Base-by-base conservation (phyloP, 2,888 invertebrate genomes). In the Drosophila gaucha region DNA sequence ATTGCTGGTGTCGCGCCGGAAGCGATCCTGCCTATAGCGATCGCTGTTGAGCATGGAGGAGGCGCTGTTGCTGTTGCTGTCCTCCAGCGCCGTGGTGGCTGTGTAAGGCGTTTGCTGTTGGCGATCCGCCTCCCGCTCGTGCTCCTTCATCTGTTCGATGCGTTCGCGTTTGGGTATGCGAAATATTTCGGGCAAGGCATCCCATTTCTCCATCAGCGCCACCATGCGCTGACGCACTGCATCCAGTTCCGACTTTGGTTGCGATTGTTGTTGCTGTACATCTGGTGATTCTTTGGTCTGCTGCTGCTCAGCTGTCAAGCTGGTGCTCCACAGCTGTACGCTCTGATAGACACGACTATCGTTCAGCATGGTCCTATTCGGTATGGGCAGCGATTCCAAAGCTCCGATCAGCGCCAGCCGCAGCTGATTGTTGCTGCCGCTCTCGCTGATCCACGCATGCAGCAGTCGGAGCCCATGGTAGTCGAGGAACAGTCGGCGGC, bases 111-210 rank as follows among this genome's bases (percentile, higher is more conserved):
- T 97, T 3, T 30, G 47, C 18, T 92, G 84, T 86, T 86, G 90
- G 38, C 92, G 93, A 92, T 96, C 96, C 0, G 97, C 97, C 93
- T 97, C 97, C 26, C 97, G 93, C 92, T 98, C 98, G 89, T 98
- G 98, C 89, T 97, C 97, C 89, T 98, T 98, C 96, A 98, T 97
- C 91, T 97, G 97, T 89, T 98, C 97, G 67, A 97, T 96, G 58
- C 97, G 94, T 89, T 98, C 97, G 80, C 97, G 97, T 92, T 98
- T 98, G 1, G 98, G 98, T 88, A 89, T 89, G 89, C 6, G 97
- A 98, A 62, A 72, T 33, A 58, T 67, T 18, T 67, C 97, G 0
- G 91, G 91, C 44, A 92, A 72, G 6, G 79, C 78, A 39, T 89
- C 86, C 92, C 92, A 92, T 6, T 83, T 83, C 55, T 39, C 74